phyloP scores from a whole-genome alignment of 2,797 vertebrate species.

The Acropternis orthonyx region DNA sequence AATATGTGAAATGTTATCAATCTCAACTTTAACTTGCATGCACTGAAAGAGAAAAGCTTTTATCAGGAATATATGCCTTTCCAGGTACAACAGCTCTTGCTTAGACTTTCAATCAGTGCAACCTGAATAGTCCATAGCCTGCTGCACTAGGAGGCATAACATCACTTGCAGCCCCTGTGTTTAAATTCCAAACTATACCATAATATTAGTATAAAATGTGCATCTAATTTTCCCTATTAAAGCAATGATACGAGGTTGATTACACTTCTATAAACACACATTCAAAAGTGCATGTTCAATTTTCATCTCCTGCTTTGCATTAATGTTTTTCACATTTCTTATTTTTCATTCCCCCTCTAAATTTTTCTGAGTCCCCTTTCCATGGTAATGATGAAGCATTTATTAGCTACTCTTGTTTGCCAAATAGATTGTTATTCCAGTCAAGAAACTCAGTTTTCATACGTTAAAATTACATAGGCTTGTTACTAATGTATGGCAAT shows the following conservation, averaged over 20 bases:
- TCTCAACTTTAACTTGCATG: neutral
- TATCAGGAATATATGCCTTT: neutral
- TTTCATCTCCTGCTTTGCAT: neutral
- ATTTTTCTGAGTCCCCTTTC: neutral
- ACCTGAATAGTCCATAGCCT: neutral
- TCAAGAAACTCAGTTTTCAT: conserved; percentile 29
- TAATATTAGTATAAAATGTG: neutral
- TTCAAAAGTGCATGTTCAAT: neutral
- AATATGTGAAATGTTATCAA: neutral
- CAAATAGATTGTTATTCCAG: neutral
- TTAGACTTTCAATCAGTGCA: neutral
- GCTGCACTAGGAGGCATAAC: neutral
- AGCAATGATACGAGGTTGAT: neutral
- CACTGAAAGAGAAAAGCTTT: neutral
- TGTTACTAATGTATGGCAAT: conserved; percentile 23
- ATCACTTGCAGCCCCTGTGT: neutral
- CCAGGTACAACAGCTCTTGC: neutral
- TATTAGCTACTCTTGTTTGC: neutral
- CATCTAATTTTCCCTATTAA: conserved; percentile 22
- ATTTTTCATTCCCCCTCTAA: neutral
- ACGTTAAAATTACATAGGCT: conserved; percentile 8
- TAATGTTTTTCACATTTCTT: neutral
- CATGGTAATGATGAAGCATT: neutral
- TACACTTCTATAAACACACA: neutral
- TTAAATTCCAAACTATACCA: neutral